Percentiles rank a stretch among this genome's conserved stretches.
Conservation (phyloP, 2,888 invertebrate genomes). For the Macaria liturata region DNA sequence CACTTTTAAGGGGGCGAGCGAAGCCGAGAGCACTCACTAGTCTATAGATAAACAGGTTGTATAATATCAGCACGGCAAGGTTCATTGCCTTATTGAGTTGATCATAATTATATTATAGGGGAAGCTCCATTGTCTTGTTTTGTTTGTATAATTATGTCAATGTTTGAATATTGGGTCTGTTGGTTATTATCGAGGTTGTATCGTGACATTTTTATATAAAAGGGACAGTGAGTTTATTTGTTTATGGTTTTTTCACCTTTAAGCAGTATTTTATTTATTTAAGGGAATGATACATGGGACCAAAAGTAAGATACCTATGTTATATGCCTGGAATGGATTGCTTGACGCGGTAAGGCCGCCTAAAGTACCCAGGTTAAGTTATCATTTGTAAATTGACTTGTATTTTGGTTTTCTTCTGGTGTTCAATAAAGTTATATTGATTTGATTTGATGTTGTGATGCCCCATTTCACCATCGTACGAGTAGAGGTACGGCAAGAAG, state of each 20-base stretch:
- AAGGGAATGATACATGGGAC: background rate
- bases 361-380: background rate
- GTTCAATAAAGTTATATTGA: too few species aligned
- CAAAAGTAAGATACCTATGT: background rate
- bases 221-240: too few species aligned
- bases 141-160: conserved; percentile 8
- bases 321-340: background rate
- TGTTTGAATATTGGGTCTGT: background rate
- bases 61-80: conserved; percentile 13
- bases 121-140: conserved; percentile 25
- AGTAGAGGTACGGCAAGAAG: too few species aligned
- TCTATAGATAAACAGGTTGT: background rate
- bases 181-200: background rate
- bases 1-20: too few species aligned
- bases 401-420: too few species aligned
- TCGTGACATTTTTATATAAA: too few species aligned
- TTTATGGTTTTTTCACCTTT: too few species aligned
- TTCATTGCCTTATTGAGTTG: conserved; percentile 9
- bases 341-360: background rate
- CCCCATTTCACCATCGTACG: too few species aligned
- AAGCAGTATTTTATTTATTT: too few species aligned
- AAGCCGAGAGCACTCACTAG: too few species aligned
- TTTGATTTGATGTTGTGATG: too few species aligned
- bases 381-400: too few species aligned
- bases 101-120: conserved; percentile 1